These are phyloP conservation scores for Chrysogorgia sp. DNA, from an alignment of 92 coral and sea anemone species.

Conservation along the genomic window DNA sequence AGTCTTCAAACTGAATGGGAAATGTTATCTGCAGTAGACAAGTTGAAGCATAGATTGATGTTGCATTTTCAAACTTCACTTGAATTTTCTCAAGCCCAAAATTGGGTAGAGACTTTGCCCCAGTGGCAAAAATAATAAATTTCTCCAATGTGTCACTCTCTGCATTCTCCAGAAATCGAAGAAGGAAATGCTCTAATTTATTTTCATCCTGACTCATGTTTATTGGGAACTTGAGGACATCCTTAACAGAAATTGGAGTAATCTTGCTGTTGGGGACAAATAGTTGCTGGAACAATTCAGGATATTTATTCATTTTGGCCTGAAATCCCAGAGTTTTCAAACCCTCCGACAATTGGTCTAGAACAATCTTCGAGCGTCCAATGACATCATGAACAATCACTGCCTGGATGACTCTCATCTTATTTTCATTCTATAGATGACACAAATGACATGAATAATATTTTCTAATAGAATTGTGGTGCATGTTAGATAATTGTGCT, in stretches of 20 bases:
- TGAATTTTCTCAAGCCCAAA: too few relatives aligned
- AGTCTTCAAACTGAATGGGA: too few relatives aligned
- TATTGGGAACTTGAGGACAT: conserved; percentile 37
- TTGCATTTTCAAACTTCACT: too few relatives aligned
- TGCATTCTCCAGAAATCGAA: conserved; percentile 48
- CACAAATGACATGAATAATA: too few relatives aligned
- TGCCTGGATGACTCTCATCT: conserved; percentile 52
- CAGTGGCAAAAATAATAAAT: too few relatives aligned
- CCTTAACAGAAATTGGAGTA: conserved; percentile 30
- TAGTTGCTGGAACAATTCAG: conserved; percentile 9
- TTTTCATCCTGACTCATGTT: conserved; percentile 4
- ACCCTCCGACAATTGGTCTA: conserved; percentile 40
- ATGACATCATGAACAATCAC: conserved; percentile 61
- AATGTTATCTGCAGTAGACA: too few relatives aligned
- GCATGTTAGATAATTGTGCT: too few relatives aligned
- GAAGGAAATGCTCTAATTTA: conserved; percentile 45
- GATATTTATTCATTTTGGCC: conserved; percentile 22
- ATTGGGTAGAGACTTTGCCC: too few relatives aligned
- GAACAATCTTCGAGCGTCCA: conserved; percentile 55
- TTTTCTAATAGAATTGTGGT: too few relatives aligned
- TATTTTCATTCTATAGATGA: conserved; percentile 51
- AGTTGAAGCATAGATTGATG: too few relatives aligned
- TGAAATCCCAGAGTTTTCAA: conserved; percentile 28
- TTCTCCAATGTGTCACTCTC: conserved; percentile 40
- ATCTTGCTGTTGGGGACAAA: conserved; percentile 45